Evolutionary conservation across 2,888 invertebrate species (phyloP).

Genomic region (Lithophane semibrunnea): DNA sequence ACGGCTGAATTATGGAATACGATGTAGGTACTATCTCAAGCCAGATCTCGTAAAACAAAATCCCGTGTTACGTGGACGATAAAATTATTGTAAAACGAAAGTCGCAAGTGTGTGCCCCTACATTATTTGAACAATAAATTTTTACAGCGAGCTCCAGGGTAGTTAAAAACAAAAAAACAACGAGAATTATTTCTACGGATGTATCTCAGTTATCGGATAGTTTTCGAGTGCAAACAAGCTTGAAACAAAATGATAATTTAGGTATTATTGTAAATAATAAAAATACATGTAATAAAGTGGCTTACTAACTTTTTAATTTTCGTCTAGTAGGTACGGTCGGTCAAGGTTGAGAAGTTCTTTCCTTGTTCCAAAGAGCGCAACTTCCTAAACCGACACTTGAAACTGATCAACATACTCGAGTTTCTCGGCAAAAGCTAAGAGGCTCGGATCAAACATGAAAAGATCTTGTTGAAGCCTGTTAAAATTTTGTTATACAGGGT

Average conservation of each 20-base stretch:
- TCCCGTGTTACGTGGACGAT: conserved; percentile 12
- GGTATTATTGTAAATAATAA: neutral
- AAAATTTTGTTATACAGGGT: conserved; percentile 1
- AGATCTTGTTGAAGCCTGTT: neutral
- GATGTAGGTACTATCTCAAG: neutral
- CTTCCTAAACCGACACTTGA: conserved; percentile 31
- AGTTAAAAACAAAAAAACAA: neutral
- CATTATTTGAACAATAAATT: conserved; percentile 28
- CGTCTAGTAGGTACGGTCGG: neutral
- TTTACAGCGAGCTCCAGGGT: conserved; percentile 8
- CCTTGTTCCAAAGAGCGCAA: conserved; percentile 8
- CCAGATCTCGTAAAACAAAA: conserved; percentile 20
- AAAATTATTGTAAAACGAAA: conserved; percentile 18
- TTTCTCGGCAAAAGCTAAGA: conserved; percentile 19
- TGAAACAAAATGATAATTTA: neutral
- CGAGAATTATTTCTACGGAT: neutral
- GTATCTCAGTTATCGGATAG: neutral
- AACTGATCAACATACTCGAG: conserved; percentile 38
- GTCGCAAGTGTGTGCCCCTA: conserved; percentile 13
- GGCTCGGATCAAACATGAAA: conserved; percentile 24
- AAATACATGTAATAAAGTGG: neutral
- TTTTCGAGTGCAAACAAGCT: neutral
- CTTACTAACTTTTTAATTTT: neutral
- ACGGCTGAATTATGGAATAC: neutral
- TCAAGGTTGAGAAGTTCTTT: conserved; percentile 29